These are phyloP conservation scores for Synanthedon formicaeformis DNA, from an alignment of 2,888 invertebrate genomes.

Conservation along the genomic window DNA sequence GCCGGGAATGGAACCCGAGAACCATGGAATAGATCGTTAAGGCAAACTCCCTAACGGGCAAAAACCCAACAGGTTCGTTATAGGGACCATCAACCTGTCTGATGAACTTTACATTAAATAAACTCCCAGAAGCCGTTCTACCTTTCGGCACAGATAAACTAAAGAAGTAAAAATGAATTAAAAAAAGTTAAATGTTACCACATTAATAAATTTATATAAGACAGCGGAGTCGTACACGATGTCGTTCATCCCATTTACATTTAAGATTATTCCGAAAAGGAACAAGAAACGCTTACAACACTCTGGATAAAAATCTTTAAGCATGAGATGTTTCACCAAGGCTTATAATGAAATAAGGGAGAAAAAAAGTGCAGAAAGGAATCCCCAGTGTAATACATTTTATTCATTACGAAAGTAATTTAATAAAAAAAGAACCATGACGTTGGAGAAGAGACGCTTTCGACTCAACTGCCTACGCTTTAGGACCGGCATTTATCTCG, in stretches of 20 bases:
- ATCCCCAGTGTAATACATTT: slow-evolving; percentile 54
- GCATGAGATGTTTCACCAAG: slow-evolving; percentile 43
- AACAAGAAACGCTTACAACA: slow-evolving; percentile 22
- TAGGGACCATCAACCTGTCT: too few species aligned
- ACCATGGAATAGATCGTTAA: too few species aligned
- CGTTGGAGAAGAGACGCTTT: slow-evolving; percentile 23
- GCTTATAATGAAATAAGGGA: slow-evolving; percentile 47
- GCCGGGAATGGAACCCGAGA: too few species aligned
- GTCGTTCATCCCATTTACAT: slow-evolving; percentile 35
- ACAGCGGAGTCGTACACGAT: slow-evolving; percentile 21
- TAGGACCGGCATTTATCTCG: slow-evolving; percentile 47
- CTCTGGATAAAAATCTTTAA: slow-evolving; percentile 37
- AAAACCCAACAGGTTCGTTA: too few species aligned
- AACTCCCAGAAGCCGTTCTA: too few species aligned
- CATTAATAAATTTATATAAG: background rate
- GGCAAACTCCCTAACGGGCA: too few species aligned
- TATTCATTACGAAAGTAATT: slow-evolving; percentile 58
- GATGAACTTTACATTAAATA: too few species aligned
- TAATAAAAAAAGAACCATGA: slow-evolving; percentile 36
- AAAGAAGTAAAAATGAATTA: too few species aligned
- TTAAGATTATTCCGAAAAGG: slow-evolving; percentile 40
- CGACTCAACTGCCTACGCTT: slow-evolving; percentile 30
- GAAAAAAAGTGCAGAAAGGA: slow-evolving; percentile 36
- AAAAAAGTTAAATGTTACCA: background rate
- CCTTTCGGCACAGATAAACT: too few species aligned